Base-by-base conservation (phyloP, 2,113 vertebrate genomes). In the Myotis yumanensis region DNA sequence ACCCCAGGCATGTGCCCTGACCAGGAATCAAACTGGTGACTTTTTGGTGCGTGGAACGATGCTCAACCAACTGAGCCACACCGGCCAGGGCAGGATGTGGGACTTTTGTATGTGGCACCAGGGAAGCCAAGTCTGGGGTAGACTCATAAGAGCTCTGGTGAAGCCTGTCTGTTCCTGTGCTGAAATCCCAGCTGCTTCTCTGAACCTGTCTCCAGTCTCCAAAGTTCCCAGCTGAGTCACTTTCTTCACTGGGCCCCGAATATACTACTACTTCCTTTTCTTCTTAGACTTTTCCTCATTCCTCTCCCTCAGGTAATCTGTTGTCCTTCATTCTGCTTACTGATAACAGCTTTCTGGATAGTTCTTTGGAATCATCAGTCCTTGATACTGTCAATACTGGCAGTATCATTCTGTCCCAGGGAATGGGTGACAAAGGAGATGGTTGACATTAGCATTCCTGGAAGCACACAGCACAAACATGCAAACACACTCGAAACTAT, bases 181-280 rank as follows among this genome's bases (percentile, higher is more conserved):
- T 35, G 10, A 43, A 89, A 71, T 35, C 18, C 51, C 5, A 0
- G 14, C 23, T 16, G 30, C 15, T 81, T 46, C 66, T 37, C 66
- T 23, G 37, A 86, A 54, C 20, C 32, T 71, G 17, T 11, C 17
- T 46, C 35, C 40, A 35, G 57, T 20, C 32, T 30, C 12, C 48
- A 91, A 69, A 93, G 62, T 54, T 43, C 83, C 73, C 4, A 9
- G 43, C 43, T 97, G 68, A 95, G 81, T 95, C 92, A 96, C 40
- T 59, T 54, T 93, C 62, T 90, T 92, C 35, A n/a, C 22, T 54
- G 12, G 87, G 52, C 75, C 84, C 52, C 72, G 40, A 64, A 93
- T 90, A 32, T 10, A 51, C 28, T 85, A 76, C 37, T 46, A 77
- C 16, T 64, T 87, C 48, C 64, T 87, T 69, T 22, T n/a, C 30